A percentile compares a stretch with the other conserved stretches of the same genome.
Conservation (phyloP, 2,888 invertebrate genomes). For the Drepana falcataria region DNA sequence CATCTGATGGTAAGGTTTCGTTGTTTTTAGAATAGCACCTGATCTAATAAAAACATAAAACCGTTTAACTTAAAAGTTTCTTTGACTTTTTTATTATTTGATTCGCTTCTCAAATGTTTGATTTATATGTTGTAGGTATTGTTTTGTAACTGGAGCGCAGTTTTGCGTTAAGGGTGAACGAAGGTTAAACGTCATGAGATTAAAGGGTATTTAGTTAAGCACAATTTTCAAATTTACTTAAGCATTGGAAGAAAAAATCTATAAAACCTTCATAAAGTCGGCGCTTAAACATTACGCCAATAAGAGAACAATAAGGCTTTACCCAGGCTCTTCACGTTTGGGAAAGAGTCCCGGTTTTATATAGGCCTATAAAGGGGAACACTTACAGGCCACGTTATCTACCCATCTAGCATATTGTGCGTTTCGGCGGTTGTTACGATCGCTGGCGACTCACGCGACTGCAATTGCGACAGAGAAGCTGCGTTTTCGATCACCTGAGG, state of each 20-base stretch:
- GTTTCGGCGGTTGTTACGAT: constrained; percentile 65
- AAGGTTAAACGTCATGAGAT: no score
- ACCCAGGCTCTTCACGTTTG: constrained; percentile 15
- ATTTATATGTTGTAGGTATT: no score
- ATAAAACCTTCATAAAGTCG: constrained; percentile 13
- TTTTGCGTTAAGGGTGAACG: no score
- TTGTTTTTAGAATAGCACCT: no score
- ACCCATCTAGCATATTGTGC: constrained; percentile 71
- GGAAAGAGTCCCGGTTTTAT: constrained; percentile 34
- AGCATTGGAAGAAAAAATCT: constrained; percentile 1
- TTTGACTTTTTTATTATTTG: no score
- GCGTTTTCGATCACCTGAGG: neutral
- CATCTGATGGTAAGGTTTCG: no score
- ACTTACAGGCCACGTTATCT: constrained; percentile 64
- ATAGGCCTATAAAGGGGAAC: constrained; percentile 52
- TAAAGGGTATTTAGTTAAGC: no score
- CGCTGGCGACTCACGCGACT: constrained; percentile 25
- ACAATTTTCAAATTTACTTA: neutral
- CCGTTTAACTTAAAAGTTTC: no score
- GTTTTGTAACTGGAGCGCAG: no score
- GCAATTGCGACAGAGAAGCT: constrained; percentile 29
- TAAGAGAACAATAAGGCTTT: constrained; percentile 31
- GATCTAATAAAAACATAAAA: no score
- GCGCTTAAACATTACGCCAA: constrained; percentile 25
- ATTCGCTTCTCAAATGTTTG: no score